Base-by-base conservation (phyloP, 2,797 vertebrate genomes). In the Helostoma temminkii region DNA sequence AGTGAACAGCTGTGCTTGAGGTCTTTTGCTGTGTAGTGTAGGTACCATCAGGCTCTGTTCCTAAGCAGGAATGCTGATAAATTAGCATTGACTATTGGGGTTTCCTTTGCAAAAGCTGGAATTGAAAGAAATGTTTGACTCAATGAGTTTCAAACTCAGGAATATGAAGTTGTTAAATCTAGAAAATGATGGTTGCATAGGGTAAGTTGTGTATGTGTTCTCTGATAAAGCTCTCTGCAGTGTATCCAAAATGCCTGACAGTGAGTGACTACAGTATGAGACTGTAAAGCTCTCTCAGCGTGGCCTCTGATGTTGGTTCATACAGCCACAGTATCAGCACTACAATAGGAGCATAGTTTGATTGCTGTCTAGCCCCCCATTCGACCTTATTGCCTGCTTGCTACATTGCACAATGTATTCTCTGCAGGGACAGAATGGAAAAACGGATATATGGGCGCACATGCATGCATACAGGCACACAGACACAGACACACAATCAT, bases 291-390 rank as follows among this genome's bases (percentile, higher is more conserved):
- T 37, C 47, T 66, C 48, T 59, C 32, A 42, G 63, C 5, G 18
- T 26, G 42, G 21, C n/a, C 32, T 69, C 47, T 59, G 24, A 53
- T 54, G 41, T n/a, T n/a, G n/a, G n/a, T 42, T 60, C 28, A 60
- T 45, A 36, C 50, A 64, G 36, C 36, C 42, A 11, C 25, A n/a
- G n/a, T n/a, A n/a, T n/a, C 49, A 61, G 54, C 62, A 54, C 58
- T 25, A 39, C 57, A 47, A 62, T 39, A 24, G 24, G 36, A 56
- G 49, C 75, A 37, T 26, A 50, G 59, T 71, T 69, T 91, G 86
- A 93, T 89, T 91, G 88, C 79, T 71, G 80, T 85, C 89, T 88
- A 84, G 89, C 89, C 87, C 88, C 77, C 69, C 74, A 65, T 77
- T 24, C 74, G 80, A 72, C 79, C 73, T 69, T 68, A 66, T 55